Evolutionary conservation across 2,797 vertebrate genomes (phyloP).

Genomic region (Myotis daubentonii): DNA sequence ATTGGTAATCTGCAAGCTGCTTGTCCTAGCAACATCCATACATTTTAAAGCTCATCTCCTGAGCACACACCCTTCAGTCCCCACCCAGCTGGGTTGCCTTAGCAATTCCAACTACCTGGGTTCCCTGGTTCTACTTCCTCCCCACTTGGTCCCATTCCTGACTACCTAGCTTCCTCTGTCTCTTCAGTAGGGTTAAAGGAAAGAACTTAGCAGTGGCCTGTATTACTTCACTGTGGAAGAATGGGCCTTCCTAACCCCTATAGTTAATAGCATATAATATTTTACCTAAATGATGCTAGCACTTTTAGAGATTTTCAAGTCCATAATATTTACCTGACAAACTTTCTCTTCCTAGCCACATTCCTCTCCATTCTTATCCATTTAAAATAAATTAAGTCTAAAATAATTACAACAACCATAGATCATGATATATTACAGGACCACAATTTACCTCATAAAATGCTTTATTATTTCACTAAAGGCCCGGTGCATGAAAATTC

Average conservation of each 20-base stretch:
- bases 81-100: no score
- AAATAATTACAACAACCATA: background rate
- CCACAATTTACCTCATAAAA: conserved; percentile 33
- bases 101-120: no score
- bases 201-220: background rate
- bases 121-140: no score
- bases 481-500: no score
- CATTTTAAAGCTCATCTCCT: no score
- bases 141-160: no score
- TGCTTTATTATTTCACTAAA: background rate
- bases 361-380: background rate
- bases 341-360: background rate
- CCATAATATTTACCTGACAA: background rate
- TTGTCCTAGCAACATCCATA: no score
- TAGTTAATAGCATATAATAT: background rate
- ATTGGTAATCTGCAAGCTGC: no score
- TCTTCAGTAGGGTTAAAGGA: background rate
- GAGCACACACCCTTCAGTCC: no score
- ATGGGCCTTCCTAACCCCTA: background rate
- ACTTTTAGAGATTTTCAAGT: background rate
- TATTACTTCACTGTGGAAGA: background rate
- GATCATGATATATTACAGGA: background rate
- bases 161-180: no score
- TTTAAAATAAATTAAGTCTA: conserved; percentile 40
- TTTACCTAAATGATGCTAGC: background rate